Conservation (phyloP, 2,113 vertebrate species). For the Ursus arctos region DNA sequence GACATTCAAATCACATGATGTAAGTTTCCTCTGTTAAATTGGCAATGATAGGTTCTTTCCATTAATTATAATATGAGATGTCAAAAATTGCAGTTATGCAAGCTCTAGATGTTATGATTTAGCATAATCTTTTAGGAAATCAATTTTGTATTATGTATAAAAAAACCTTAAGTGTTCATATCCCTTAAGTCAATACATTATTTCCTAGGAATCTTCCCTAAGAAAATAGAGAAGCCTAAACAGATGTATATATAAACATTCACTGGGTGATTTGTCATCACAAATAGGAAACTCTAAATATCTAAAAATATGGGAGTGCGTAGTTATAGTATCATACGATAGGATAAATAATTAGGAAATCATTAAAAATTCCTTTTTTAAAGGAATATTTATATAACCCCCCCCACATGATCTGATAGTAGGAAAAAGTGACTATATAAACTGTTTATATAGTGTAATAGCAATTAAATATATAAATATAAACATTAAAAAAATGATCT, state of each 20-base stretch:
- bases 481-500: background rate
- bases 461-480: background rate
- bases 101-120: background rate
- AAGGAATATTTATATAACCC: background rate
- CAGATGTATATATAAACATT: background rate
- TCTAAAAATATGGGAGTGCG: background rate
- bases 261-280: background rate
- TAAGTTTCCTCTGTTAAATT: background rate
- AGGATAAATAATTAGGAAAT: background rate
- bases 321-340: background rate
- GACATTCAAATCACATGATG: background rate
- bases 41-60: background rate
- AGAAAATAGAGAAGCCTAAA: background rate
- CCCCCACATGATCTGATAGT: background rate
- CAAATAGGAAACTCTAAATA: background rate
- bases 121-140: slow-evolving; percentile 21
- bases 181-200: slow-evolving; percentile 11
- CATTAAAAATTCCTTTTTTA: background rate
- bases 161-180: background rate
- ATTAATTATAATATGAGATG: background rate
- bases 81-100: background rate
- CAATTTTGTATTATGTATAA: background rate
- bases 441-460: background rate
- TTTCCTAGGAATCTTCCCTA: background rate
- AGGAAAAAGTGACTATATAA: background rate